Evolutionary conservation across 1,140 invertebrate genomes (phyloP).

Genomic region (Liolophura sinensis): DNA sequence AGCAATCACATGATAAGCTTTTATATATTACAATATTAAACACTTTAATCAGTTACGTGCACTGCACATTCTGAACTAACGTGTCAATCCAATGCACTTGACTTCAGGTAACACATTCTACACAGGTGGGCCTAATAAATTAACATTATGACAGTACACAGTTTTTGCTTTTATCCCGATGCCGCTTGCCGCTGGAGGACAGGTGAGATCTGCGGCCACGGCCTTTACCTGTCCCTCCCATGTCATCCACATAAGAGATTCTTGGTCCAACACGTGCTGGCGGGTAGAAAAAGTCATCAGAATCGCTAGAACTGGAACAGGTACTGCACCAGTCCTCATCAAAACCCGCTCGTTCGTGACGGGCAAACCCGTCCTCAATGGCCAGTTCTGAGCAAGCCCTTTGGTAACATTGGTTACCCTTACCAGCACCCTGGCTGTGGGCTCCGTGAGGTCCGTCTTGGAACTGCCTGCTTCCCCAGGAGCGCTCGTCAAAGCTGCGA

Average conservation of each 20-base stretch:
- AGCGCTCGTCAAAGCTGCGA: slow-evolving; percentile 47
- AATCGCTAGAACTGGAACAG: slow-evolving; percentile 51
- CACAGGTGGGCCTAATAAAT: no score
- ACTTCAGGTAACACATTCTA: no score
- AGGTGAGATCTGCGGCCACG: neutral
- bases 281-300: slow-evolving; percentile 44
- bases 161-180: no score
- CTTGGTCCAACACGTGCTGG: slow-evolving; percentile 22
- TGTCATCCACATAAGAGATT: slow-evolving; percentile 53
- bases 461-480: slow-evolving; percentile 22
- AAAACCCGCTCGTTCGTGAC: slow-evolving; percentile 16
- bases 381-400: neutral
- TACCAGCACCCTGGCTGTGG: no score
- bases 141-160: no score
- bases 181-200: no score
- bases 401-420: no score
- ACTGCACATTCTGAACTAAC: no score
- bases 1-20: no score
- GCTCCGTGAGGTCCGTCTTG: neutral
- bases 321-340: slow-evolving; percentile 49
- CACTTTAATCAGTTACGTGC: no score
- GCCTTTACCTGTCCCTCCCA: slow-evolving; percentile 30
- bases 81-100: no score
- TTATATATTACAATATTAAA: no score
- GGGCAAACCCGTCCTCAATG: slow-evolving; percentile 3